Evolutionary conservation across 2,797 vertebrate genomes (phyloP).

Genomic region (Tapera naevia): DNA sequence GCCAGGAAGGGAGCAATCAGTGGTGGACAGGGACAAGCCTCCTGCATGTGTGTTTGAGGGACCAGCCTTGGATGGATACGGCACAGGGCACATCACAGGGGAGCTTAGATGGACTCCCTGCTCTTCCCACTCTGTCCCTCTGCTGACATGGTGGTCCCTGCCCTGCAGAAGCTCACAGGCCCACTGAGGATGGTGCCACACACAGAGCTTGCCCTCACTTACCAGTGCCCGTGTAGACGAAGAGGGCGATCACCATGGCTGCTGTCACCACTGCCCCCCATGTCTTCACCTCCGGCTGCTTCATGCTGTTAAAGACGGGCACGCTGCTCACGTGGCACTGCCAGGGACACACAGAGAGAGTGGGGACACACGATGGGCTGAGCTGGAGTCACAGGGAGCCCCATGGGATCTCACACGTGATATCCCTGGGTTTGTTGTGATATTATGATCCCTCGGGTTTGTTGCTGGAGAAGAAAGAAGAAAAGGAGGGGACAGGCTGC

Average conservation of each 20-base stretch:
- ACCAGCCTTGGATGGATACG: not conserved
- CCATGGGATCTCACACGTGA: accelerated
- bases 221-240: constrained; percentile 97
- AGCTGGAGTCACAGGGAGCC: not conserved
- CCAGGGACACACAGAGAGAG: not conserved
- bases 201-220: not conserved
- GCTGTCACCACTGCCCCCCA: constrained; percentile 92
- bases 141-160: not conserved
- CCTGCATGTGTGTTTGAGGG: not conserved
- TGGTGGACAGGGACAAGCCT: not conserved
- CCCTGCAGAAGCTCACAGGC: not conserved
- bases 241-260: constrained; percentile 91
- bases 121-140: not conserved
- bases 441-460: not conserved
- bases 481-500: not conserved
- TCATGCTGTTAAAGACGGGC: constrained; percentile 97
- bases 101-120: not conserved
- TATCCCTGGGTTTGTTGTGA: accelerated
- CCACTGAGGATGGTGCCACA: not conserved
- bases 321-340: constrained; percentile 97
- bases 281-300: constrained; percentile 82
- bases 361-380: not conserved
- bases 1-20: not conserved
- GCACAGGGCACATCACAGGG: not conserved
- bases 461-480: not conserved